phyloP scores from a whole-genome alignment of 2,888 invertebrate species.

The Eremobia ochroleuca region DNA sequence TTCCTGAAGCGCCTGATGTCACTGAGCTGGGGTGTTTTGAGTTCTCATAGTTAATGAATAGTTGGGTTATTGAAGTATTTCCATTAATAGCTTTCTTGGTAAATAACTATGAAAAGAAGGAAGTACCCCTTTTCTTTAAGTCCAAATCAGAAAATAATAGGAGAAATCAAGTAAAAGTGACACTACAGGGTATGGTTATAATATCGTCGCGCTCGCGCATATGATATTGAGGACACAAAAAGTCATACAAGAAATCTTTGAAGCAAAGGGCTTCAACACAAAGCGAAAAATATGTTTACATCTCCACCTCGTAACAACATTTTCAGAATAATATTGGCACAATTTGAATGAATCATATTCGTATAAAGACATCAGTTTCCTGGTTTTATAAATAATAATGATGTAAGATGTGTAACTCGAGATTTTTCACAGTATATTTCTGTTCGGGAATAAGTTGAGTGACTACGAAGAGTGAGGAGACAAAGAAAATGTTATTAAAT shows the following conservation, averaged over 20 bases:
- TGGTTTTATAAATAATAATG: slow-evolving; percentile 56
- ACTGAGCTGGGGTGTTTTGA: slow-evolving; percentile 32
- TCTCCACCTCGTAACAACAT: slow-evolving; percentile 4
- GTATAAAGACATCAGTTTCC: slow-evolving; percentile 50
- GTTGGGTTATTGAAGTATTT: slow-evolving; percentile 15
- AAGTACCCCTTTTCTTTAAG: neutral
- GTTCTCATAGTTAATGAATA: slow-evolving; percentile 35
- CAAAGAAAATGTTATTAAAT: slow-evolving; percentile 33
- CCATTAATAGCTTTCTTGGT: neutral
- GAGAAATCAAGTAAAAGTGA: neutral
- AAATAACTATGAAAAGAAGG: neutral
- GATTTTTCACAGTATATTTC: slow-evolving; percentile 41
- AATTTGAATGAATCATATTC: slow-evolving; percentile 55
- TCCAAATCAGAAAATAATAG: neutral
- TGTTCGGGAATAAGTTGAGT: slow-evolving; percentile 9
- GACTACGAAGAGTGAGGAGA: slow-evolving; percentile 1
- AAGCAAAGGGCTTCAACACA: slow-evolving; percentile 5
- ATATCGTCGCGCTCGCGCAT: too few species aligned
- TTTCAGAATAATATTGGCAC: slow-evolving; percentile 32
- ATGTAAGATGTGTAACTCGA: slow-evolving; percentile 52
- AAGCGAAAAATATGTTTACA: slow-evolving; percentile 4
- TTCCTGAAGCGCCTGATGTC: slow-evolving; percentile 62
- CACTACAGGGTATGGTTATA: neutral
- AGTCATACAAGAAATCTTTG: neutral
- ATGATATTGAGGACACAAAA: neutral